These are phyloP conservation scores for Tetropium fuscum DNA, from an alignment of 2,888 invertebrate species.

Conservation along the genomic window DNA sequence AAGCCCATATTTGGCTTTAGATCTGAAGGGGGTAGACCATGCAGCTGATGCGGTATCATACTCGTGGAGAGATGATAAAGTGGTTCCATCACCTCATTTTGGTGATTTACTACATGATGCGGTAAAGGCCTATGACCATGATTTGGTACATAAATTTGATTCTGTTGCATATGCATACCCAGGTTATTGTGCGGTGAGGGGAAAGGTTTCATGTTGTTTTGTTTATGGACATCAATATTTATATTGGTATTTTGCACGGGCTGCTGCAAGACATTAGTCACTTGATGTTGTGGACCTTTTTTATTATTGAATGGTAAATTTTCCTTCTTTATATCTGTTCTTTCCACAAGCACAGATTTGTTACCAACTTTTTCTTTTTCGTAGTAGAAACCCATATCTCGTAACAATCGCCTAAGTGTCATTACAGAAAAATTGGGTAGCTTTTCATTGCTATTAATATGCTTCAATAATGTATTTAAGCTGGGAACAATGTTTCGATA, in stretches of 20 bases:
- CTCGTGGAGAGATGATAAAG: constrained; percentile 42
- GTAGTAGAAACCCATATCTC: constrained; percentile 64
- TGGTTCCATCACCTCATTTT: constrained; percentile 46
- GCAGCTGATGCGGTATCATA: constrained; percentile 36
- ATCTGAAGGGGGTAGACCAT: constrained; percentile 33
- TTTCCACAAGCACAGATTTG: constrained; percentile 61
- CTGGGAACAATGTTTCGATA: constrained; percentile 60
- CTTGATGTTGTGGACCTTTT: constrained; percentile 15
- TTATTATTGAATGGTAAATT: constrained; percentile 26
- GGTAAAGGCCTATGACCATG: constrained; percentile 42
- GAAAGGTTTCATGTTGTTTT: constrained; percentile 14
- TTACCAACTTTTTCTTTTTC: constrained; percentile 58
- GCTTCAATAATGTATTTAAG: constrained; percentile 60
- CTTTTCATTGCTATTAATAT: constrained; percentile 54
- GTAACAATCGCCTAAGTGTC: constrained; percentile 61
- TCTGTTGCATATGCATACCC: constrained; percentile 39
- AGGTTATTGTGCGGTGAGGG: constrained; percentile 20
- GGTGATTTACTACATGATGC: constrained; percentile 46
- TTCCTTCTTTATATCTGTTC: constrained; percentile 29
- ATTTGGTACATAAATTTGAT: constrained; percentile 35
- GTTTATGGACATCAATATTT: constrained; percentile 6
- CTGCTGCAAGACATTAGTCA: constrained; percentile 27
- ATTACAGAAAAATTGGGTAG: constrained; percentile 63
- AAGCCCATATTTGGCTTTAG: constrained; percentile 35
- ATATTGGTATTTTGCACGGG: constrained; percentile 15